A percentile compares a stretch with the other conserved stretches of the same genome.
phyloP scores from a whole-genome alignment of 2,797 vertebrate genomes.

The Pangasius krempfi region DNA sequence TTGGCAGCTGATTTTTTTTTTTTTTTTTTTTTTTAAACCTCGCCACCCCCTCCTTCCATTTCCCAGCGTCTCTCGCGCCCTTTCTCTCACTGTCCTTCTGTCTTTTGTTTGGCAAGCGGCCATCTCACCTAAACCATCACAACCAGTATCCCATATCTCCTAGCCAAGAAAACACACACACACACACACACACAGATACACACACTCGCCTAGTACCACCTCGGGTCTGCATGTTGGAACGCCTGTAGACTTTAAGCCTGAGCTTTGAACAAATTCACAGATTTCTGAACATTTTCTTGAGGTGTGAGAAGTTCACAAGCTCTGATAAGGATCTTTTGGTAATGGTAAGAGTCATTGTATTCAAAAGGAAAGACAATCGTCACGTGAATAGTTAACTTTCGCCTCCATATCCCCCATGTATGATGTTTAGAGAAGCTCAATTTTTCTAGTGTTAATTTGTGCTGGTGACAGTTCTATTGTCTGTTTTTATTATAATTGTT shows the following conservation, averaged over 20 bases:
- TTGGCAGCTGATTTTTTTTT: conserved; percentile 31
- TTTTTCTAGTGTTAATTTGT: conserved; percentile 88
- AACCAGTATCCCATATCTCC: conserved; percentile 33
- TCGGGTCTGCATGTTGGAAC: conserved; percentile 52
- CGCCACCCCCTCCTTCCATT: conserved; percentile 17
- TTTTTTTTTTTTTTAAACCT: background rate
- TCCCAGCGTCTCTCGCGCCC: conserved; percentile 37
- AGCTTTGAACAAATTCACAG: conserved; percentile 68
- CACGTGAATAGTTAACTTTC: conserved; percentile 73
- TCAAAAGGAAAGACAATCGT: conserved; percentile 85
- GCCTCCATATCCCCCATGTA: conserved; percentile 81
- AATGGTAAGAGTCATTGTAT: conserved; percentile 67
- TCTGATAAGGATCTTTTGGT: conserved; percentile 51
- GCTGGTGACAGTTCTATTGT: conserved; percentile 91
- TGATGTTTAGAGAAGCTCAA: conserved; percentile 80
- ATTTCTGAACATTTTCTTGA: conserved; percentile 42
- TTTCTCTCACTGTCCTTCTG: conserved; percentile 21
- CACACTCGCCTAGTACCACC: conserved; percentile 25
- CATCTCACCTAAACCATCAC: conserved; percentile 48
- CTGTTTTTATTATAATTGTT: conserved; percentile 75
- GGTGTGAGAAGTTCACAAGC: conserved; percentile 48
- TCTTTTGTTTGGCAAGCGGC: conserved; percentile 42
- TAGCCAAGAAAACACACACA: conserved; percentile 23
- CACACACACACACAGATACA: conserved; percentile 22
- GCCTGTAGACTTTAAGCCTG: conserved; percentile 67